Percentiles rank a stretch among this genome's conserved stretches.
Evolutionary conservation across 2,888 invertebrate genomes (phyloP).

Genomic region (Eumerus sabulonum): DNA sequence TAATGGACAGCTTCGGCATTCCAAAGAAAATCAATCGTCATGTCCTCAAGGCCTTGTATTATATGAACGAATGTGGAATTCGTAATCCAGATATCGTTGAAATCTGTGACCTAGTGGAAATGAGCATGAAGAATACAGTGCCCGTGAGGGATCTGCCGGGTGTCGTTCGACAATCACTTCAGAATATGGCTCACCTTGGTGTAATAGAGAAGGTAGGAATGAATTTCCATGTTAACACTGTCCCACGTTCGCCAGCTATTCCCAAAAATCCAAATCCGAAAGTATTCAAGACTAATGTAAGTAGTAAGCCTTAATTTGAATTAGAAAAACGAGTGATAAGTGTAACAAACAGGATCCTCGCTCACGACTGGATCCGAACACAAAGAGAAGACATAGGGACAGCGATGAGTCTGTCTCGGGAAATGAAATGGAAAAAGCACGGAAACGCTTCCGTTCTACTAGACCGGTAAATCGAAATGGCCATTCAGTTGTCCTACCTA

Average conservation of each 20-base stretch:
- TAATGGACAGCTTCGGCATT: slow-evolving; percentile 72
- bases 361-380: slow-evolving; percentile 14
- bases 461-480: neutral
- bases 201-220: slow-evolving; percentile 7
- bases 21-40: slow-evolving; percentile 73
- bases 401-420: slow-evolving; percentile 33
- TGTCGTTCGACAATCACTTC: slow-evolving; percentile 67
- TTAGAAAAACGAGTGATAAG: too few relatives aligned
- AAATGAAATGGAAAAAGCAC: slow-evolving; percentile 6
- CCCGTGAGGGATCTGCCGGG: slow-evolving; percentile 69
- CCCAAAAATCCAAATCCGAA: neutral
- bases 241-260: neutral
- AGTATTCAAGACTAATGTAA: neutral
- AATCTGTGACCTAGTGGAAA: slow-evolving; percentile 31
- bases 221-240: neutral
- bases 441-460: slow-evolving; percentile 20
- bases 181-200: slow-evolving; percentile 48
- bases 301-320: neutral
- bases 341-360: too few relatives aligned
- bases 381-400: neutral
- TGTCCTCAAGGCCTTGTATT: slow-evolving; percentile 71
- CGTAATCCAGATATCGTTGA: neutral
- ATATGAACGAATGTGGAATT: slow-evolving; percentile 48
- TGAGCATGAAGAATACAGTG: slow-evolving; percentile 68
- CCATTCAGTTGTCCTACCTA: neutral